Evolutionary conservation across 2,888 invertebrate genomes (phyloP), one percentile per base, ranked within the genome.

Genomic region (Coleophora flavipennella): DNA sequence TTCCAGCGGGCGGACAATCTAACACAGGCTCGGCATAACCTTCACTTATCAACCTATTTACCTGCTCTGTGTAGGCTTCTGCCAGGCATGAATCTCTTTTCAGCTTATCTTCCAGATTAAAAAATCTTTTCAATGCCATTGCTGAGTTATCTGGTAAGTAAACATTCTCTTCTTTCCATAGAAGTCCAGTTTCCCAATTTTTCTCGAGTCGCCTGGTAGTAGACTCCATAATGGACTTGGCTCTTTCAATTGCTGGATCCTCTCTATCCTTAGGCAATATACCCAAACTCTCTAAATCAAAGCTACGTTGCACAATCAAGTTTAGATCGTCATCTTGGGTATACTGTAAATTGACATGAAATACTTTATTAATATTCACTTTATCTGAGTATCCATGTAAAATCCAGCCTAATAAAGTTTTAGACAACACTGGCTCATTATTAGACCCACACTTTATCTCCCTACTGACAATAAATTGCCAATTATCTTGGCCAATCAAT

Each of bases 11-110:
- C 0, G 27, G 11, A 9, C 29, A 29, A 29, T 4, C 31, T 35
- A 8, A 38, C 3, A 25, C 32, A 3, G 11, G 14, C 38, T 48
- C 51, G 1, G 49, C 49, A 29, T 48, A 51, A 2, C 39, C 43
- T 2, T 33, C 45, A 0, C 28, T 27, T 0, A 52, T 1, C 3
- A 49, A 31, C 9, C 33, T 33, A 1, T 42, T 2, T 1, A 52
- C 36, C 25, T 46, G 44, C n/a, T 34, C n/a, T 0, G 7, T 10
- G 31, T 52, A 52, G 1, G 27, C 31, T 4, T 2, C 14, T 9
- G 39, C 36, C 2, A 46, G 29, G 1, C 13, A 31, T 1, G 26
- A 3, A 7, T 48, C 31, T 9, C 32, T 31, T 9, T 39, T 31
- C 20, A 49, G 1, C 13, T 47, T 46, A 8, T 28, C 42, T 20